Evolutionary conservation across 2,113 vertebrate genomes (phyloP).

Genomic region (Anser cygnoides): DNA sequence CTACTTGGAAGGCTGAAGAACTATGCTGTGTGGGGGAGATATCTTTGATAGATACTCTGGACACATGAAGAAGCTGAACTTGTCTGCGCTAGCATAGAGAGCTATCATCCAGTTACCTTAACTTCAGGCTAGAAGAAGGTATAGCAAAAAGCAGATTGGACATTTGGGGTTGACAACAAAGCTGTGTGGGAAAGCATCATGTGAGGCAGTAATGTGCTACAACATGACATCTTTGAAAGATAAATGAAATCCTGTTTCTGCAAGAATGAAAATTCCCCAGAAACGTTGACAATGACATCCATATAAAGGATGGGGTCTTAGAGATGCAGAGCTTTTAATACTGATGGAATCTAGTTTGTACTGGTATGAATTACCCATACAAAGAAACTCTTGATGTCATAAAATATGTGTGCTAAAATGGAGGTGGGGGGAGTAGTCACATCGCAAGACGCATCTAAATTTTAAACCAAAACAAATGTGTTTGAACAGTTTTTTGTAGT

Average conservation of each 20-base stretch:
- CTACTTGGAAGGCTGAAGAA: neutral
- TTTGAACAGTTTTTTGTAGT: slow-evolving; percentile 45
- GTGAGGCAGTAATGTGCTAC: neutral
- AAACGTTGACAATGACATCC: neutral
- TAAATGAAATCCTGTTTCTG: neutral
- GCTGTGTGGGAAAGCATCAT: neutral
- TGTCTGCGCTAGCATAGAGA: neutral
- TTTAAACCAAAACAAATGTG: slow-evolving; percentile 48
- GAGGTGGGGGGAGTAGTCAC: neutral
- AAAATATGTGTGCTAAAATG: slow-evolving; percentile 5
- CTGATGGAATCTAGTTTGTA: neutral
- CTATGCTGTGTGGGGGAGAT: neutral
- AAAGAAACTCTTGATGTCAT: slow-evolving; percentile 14
- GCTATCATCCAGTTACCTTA: neutral
- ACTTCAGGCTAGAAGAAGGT: neutral
- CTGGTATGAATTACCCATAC: neutral
- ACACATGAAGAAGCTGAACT: neutral
- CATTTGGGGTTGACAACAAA: slow-evolving; percentile 25
- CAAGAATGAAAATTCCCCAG: neutral
- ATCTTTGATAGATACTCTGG: neutral
- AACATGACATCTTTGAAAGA: neutral
- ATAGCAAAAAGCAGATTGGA: neutral
- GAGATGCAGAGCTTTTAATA: neutral
- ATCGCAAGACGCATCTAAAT: slow-evolving; percentile 21
- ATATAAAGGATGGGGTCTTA: neutral